phyloP scores from a whole-genome alignment of 2,888 invertebrate species.

The Andrena trimmerana region DNA sequence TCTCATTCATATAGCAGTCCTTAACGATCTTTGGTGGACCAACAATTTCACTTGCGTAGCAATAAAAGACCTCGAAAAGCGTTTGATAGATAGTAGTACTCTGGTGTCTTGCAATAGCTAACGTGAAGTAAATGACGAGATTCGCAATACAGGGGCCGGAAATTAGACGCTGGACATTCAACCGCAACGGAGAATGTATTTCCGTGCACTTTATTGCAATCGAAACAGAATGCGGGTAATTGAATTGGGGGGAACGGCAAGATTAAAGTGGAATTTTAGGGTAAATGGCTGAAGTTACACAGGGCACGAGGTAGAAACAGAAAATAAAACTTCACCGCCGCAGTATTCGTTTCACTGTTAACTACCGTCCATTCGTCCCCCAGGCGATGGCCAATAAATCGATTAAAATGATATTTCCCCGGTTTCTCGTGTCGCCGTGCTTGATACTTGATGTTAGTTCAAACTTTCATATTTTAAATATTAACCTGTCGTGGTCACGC shows the following conservation, averaged over 20 bases:
- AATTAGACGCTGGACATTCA: constrained; percentile 47
- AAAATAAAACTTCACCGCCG: neutral
- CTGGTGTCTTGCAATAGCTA: neutral
- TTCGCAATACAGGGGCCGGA: constrained; percentile 21
- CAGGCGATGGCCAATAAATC: neutral
- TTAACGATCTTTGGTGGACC: neutral
- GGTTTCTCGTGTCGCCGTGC: too few species aligned
- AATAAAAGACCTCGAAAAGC: neutral
- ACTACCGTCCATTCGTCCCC: neutral
- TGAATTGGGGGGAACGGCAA: constrained; percentile 37
- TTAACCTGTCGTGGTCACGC: too few species aligned
- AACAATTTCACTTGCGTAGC: neutral
- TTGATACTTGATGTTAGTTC: too few species aligned
- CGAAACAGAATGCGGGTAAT: constrained; percentile 41
- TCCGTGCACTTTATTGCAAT: constrained; percentile 33
- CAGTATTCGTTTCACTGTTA: constrained; percentile 7
- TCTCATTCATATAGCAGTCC: too few species aligned
- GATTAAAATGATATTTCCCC: neutral
- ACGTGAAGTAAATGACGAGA: constrained; percentile 29
- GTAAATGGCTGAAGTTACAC: constrained; percentile 11
- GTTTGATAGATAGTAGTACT: neutral
- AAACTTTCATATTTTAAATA: too few species aligned
- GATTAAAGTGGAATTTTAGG: constrained; percentile 20
- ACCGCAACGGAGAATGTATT: constrained; percentile 34
- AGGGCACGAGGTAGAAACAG: neutral